phyloP scores from a whole-genome alignment of 2,888 invertebrate genomes.

The Zygogramma bicolorata region DNA sequence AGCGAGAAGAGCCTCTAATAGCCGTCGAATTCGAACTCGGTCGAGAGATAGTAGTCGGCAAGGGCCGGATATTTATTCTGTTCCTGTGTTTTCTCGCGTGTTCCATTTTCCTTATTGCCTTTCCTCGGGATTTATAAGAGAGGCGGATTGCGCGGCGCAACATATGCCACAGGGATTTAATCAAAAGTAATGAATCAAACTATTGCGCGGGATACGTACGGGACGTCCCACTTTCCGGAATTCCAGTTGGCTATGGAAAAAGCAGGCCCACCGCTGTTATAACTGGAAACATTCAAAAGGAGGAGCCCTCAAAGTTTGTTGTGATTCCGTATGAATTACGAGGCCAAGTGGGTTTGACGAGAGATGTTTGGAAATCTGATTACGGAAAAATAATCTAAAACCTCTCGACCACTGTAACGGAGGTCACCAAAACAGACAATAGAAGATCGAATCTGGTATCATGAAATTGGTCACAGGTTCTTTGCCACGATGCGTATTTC shows the following conservation, averaged over 20 bases:
- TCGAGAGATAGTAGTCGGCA: neutral
- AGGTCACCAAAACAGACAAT: no score
- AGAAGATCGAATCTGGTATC: no score
- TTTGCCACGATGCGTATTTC: no score
- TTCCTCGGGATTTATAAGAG: neutral
- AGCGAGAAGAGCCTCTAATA: constrained; percentile 5
- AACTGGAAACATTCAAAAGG: no score
- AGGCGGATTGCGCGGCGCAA: neutral
- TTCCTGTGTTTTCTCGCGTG: constrained; percentile 3
- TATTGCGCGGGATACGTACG: constrained; percentile 21
- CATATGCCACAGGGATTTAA: constrained; percentile 20
- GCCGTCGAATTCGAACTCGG: neutral
- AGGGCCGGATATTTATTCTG: constrained; percentile 7
- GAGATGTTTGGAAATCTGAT: no score
- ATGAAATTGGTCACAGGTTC: no score
- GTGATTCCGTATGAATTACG: no score
- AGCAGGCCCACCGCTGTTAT: neutral
- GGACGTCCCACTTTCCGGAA: constrained; percentile 12
- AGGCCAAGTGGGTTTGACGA: no score
- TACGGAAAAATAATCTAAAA: no score
- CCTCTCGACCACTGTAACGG: no score
- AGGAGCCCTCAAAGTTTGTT: no score
- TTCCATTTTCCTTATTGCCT: constrained; percentile 9
- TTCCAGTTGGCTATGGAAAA: neutral
- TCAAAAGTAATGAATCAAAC: constrained; percentile 33